These are phyloP conservation scores for Rhagonycha fulva DNA, from an alignment of 2,888 invertebrate species.

Conservation along the genomic window DNA sequence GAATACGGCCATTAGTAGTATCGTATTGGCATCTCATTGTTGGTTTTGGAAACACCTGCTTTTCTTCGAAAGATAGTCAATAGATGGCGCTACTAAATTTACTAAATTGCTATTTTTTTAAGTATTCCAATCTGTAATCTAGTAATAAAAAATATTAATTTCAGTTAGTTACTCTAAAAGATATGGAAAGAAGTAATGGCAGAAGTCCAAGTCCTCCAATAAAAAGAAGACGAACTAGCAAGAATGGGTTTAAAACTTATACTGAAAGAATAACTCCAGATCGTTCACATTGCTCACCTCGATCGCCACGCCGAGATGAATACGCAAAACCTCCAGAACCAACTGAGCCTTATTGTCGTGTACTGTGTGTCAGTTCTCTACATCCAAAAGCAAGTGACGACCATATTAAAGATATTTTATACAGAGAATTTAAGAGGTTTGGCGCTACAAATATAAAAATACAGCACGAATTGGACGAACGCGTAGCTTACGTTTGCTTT, in stretches of 20 bases:
- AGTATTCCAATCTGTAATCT: too few relatives aligned
- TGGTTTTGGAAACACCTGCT: too few relatives aligned
- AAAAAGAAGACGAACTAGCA: constrained; percentile 79
- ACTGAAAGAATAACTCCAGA: constrained; percentile 86
- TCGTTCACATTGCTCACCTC: constrained; percentile 73
- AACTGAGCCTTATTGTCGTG: constrained; percentile 80
- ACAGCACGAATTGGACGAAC: constrained; percentile 86
- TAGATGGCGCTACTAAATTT: too few relatives aligned
- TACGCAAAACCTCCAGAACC: constrained; percentile 73
- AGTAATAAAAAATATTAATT: too few relatives aligned
- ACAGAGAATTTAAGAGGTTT: constrained; percentile 92
- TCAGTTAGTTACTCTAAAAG: constrained; percentile 89
- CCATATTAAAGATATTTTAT: constrained; percentile 89
- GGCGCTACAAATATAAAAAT: constrained; percentile 93
- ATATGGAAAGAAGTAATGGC: constrained; percentile 88
- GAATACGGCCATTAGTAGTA: too few relatives aligned
- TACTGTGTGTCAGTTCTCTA: constrained; percentile 89
- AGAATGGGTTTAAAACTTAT: constrained; percentile 86
- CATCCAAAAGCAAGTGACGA: constrained; percentile 94
- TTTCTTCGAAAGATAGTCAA: too few relatives aligned
- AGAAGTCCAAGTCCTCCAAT: constrained; percentile 74
- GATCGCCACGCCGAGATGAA: constrained; percentile 76
- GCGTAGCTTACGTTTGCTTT: constrained; percentile 96
- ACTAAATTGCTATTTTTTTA: too few relatives aligned
- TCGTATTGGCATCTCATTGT: too few relatives aligned